Evolutionary conservation across 2,888 invertebrate genomes (phyloP), one percentile per base, ranked within the genome.

Genomic region (Polymixis lichenea): DNA sequence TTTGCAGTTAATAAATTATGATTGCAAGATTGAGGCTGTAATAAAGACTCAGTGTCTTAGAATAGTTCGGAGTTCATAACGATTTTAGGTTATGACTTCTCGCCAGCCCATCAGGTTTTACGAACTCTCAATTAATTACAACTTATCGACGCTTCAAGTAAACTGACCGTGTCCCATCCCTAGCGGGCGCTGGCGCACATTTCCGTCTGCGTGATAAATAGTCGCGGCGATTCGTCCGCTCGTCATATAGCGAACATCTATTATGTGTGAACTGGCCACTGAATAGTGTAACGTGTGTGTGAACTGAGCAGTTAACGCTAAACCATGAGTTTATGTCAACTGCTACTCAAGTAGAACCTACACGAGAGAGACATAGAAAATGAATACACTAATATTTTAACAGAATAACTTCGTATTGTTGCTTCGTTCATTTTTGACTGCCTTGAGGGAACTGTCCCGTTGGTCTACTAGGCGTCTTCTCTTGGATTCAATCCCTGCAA

Each of bases 131-230:
- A 22, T 7, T 38, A 60, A 32, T n/a, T 17, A 58, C 17, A 19
- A 60, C n/a, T 66, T 62, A 62, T 82, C 77, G 67, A 53, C 5
- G n/a, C 53, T 53, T 28, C 3, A 46, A 38, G 11, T 77, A 53
- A 64, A 25, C 22, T 22, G 9, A 6, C 3, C 0, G 25, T 15
- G 65, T 69, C 71, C 43, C 84, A 61, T 78, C 80, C 46, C 85
- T 89, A 84, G 53, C 69, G 77, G 65, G 83, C 78, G 82, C 80
- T 82, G 80, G 86, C 86, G 89, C 88, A 86, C 90, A 87, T 83
- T 88, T 90, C 87, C 88, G 84, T 80, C 79, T 73, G 85, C 84
- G 83, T 90, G 90, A 89, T 90, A 83, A 86, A 89, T 90, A 84
- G 88, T 83, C 76, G 79, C 73, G 83, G 85, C 87, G 84, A 87